phyloP scores from a whole-genome alignment of 2,797 vertebrate species.

The Hyperoplus immaculatus region DNA sequence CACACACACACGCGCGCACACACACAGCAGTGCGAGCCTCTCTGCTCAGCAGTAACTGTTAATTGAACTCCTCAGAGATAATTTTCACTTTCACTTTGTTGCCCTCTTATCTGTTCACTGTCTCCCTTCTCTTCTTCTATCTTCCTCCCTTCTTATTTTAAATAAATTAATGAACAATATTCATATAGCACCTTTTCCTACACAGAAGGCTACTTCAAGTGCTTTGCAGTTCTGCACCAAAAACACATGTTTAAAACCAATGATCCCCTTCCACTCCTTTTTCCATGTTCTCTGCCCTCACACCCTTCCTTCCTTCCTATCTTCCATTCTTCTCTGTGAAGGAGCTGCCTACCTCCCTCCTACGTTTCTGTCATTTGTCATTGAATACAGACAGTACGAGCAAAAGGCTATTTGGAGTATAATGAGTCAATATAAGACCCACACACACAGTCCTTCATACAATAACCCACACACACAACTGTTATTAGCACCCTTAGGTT shows the following conservation, averaged over 20 bases:
- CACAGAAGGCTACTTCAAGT: too few relatives aligned
- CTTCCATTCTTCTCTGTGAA: constrained; percentile 36
- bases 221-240: too few relatives aligned
- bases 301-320: constrained; percentile 31
- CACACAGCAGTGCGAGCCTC: background rate
- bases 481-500: background rate
- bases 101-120: background rate
- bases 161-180: background rate
- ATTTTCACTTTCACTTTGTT: constrained; percentile 27
- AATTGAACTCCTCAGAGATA: constrained; percentile 56
- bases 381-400: constrained; percentile 9
- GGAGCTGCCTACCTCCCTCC: constrained; percentile 5
- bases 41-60: constrained; percentile 31
- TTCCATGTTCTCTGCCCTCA: constrained; percentile 9
- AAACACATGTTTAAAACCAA: too few relatives aligned
- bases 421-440: constrained; percentile 40
- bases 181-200: too few relatives aligned
- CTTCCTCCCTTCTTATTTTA: background rate
- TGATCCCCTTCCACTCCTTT: background rate
- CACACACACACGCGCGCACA: constrained; percentile 34
- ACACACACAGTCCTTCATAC: constrained; percentile 8
- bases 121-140: background rate
- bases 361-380: constrained; percentile 34
- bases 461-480: constrained; percentile 21
- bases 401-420: constrained; percentile 41